Evolutionary conservation across 2,113 vertebrate genomes (phyloP).

Genomic region (Chrysemys picta): DNA sequence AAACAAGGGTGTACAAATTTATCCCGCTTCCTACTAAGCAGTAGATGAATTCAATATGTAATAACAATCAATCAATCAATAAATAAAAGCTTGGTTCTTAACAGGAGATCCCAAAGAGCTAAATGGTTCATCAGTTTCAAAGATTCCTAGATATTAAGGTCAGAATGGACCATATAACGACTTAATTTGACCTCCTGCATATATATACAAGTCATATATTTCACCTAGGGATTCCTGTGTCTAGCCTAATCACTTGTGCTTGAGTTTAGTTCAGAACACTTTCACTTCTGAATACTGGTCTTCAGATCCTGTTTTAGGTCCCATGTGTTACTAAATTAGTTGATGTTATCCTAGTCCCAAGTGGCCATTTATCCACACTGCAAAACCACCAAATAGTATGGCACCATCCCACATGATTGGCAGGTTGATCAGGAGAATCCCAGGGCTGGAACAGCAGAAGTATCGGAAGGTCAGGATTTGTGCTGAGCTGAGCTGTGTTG

Average conservation of each 20-base stretch:
- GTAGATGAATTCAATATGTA: constrained; percentile 18
- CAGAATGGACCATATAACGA: neutral
- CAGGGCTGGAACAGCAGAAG: constrained; percentile 35
- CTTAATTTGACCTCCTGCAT: neutral
- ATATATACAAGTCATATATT: neutral
- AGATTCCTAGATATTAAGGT: neutral
- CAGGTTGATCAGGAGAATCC: constrained; percentile 58
- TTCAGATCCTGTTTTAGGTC: neutral
- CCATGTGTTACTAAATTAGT: neutral
- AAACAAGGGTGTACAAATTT: constrained; percentile 21
- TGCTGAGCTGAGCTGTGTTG: constrained; percentile 39
- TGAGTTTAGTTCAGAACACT: neutral
- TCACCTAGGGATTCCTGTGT: neutral
- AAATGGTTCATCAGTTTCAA: neutral
- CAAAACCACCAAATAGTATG: constrained; percentile 58
- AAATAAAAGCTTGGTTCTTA: neutral
- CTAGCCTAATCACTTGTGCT: neutral
- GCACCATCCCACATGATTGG: constrained; percentile 39
- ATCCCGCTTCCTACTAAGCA: neutral
- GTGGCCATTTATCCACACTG: constrained; percentile 36
- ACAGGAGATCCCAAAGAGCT: neutral
- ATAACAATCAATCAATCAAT: neutral
- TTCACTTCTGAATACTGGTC: neutral
- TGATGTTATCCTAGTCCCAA: constrained; percentile 48
- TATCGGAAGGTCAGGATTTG: constrained; percentile 57